Evolutionary conservation across 2,797 vertebrate genomes (phyloP).

Genomic region (Pseudomugil gertrudae): DNA sequence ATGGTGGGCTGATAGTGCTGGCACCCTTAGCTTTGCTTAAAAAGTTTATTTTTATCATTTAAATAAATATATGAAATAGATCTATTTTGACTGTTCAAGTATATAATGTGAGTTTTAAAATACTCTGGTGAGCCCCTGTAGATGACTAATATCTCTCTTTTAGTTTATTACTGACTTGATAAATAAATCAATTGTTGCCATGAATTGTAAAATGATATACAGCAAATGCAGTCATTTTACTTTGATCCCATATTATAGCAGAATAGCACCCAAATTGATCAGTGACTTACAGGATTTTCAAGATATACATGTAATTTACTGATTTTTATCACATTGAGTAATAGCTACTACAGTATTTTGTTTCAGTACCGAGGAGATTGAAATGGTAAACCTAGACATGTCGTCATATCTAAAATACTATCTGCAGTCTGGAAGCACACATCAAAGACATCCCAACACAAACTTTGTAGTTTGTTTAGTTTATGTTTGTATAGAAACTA

Average conservation of each 20-base stretch:
- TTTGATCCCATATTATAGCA: constrained; percentile 17
- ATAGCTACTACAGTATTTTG: constrained; percentile 4
- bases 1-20: not conserved
- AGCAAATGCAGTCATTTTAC: constrained; percentile 32
- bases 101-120: constrained; percentile 17
- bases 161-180: constrained; percentile 38
- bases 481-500: constrained; percentile 42
- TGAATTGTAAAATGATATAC: constrained; percentile 19
- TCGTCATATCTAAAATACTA: constrained; percentile 66
- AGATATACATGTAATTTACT: constrained; percentile 52
- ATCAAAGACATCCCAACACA: constrained; percentile 63
- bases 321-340: constrained; percentile 48
- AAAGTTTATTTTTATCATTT: constrained; percentile 10
- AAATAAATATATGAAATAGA: constrained; percentile 10
- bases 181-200: constrained; percentile 33
- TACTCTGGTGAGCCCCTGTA: not conserved
- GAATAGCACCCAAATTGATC: constrained; percentile 27
- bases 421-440: constrained; percentile 48
- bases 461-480: constrained; percentile 56
- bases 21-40: not conserved
- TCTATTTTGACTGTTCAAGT: constrained; percentile 23
- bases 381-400: constrained; percentile 40
- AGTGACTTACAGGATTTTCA: constrained; percentile 24
- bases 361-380: constrained; percentile 30
- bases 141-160: constrained; percentile 6